Percentiles rank a stretch among this genome's conserved stretches.
phyloP scores from a whole-genome alignment of 2,113 vertebrate genomes.

The Embiotoca jacksoni region DNA sequence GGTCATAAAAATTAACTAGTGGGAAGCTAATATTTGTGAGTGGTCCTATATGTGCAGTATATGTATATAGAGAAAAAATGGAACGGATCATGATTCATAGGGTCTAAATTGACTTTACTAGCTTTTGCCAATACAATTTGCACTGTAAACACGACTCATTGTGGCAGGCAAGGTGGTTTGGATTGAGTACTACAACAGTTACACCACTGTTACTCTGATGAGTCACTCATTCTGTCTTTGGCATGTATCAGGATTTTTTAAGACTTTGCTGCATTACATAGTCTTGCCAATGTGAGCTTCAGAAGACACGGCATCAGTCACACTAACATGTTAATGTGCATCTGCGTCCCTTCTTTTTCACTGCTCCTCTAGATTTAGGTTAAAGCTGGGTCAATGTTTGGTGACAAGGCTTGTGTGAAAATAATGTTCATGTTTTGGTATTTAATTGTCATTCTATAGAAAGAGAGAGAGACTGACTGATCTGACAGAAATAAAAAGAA shows the following conservation, averaged over 20 bases:
- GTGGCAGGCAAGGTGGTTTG: constrained; percentile 3
- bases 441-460: no score
- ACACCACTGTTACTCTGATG: neutral
- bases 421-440: no score
- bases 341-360: no score
- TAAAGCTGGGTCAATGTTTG: no score
- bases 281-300: no score
- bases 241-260: neutral
- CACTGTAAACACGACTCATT: constrained; percentile 29
- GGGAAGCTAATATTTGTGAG: constrained; percentile 52
- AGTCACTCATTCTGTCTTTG: neutral
- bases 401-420: no score
- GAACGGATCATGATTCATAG: neutral
- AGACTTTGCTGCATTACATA: neutral
- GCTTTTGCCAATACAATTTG: neutral
- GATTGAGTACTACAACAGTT: constrained; percentile 30
- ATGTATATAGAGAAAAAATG: neutral
- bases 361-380: no score
- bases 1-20: constrained; percentile 70
- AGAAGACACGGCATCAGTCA: no score
- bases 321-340: no score
- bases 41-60: constrained; percentile 7
- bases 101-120: neutral
- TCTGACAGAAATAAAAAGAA: no score
- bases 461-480: no score